Evolutionary conservation across 1,140 invertebrate species (phyloP), one percentile per base, ranked within the genome.

Genomic region (Copidosoma floridanum): DNA sequence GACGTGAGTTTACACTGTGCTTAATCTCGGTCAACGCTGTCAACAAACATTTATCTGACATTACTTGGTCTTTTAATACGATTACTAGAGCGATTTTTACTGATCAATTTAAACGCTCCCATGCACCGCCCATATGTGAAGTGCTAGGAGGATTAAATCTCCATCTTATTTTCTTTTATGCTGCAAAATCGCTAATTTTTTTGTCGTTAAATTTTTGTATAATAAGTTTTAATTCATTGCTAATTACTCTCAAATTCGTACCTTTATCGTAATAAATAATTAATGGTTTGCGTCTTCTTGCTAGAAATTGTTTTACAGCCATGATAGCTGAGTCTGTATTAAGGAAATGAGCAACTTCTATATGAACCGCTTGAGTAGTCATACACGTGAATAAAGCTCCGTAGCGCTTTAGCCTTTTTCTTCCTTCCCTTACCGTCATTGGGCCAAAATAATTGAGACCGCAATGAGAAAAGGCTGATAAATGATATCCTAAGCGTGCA

Each of bases 371-470:
- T 37, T 65, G 20, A 1, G 64, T 61, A 14, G 61, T 65, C 11
- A 71, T n/a, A 40, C 67, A 71, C 0, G 66, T 69, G 18, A 74
- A 74, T 12, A 82, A 24, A 14, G n/a, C n/a, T n/a, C n/a, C n/a
- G n/a, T n/a, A n/a, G n/a, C n/a, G n/a, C n/a, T n/a, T n/a, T n/a
- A n/a, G n/a, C n/a, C n/a, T n/a, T n/a, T n/a, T n/a, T n/a, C n/a
- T n/a, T n/a, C n/a, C n/a, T n/a, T n/a, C n/a, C n/a, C n/a, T n/a
- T n/a, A n/a, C n/a, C n/a, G n/a, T n/a, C n/a, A n/a, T n/a, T n/a
- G n/a, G n/a, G n/a, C n/a, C n/a, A n/a, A n/a, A n/a, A n/a, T n/a
- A n/a, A n/a, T n/a, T n/a, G n/a, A n/a, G n/a, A n/a, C n/a, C 71
- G 1, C 57, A 62, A 23, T 67, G 64, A 2, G 59, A 63, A 38